Conservation (phyloP, 2,113 vertebrate species). For the Pipa parva region DNA sequence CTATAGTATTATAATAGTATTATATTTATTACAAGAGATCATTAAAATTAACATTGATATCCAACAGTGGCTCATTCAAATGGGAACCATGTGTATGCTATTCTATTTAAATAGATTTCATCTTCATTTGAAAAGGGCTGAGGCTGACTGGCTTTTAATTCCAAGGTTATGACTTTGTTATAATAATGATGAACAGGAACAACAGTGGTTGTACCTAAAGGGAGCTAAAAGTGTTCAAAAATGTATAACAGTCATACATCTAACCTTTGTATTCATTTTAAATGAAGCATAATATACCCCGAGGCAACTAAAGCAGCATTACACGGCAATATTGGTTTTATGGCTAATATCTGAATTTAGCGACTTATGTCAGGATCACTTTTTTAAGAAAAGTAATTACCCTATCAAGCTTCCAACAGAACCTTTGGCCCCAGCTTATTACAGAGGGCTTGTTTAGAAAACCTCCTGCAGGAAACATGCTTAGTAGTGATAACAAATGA, state of each 20-base stretch:
- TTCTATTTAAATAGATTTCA: no score
- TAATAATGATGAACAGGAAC: not conserved
- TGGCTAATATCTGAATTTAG: conserved; percentile 25
- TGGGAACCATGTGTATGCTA: not conserved
- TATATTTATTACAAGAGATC: no score
- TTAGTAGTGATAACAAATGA: not conserved
- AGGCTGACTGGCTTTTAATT: no score
- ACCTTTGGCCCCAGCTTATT: conserved; percentile 24
- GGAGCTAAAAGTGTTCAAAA: not conserved
- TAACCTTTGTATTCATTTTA: not conserved
- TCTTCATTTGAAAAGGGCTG: no score
- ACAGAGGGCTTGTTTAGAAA: conserved; percentile 5
- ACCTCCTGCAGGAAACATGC: not conserved
- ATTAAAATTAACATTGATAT: no score
- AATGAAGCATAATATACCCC: conserved; percentile 2
- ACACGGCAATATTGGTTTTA: conserved; percentile 19
- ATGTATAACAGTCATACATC: conserved; percentile 21
- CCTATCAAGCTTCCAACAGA: conserved; percentile 1
- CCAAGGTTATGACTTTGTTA: no score
- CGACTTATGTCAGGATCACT: conserved; percentile 10
- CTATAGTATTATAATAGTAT: no score
- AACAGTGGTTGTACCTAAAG: no score
- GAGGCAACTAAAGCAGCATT: conserved; percentile 23
- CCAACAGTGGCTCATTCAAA: no score
- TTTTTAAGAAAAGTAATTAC: conserved; percentile 30